A percentile compares a stretch with the other conserved stretches of the same genome.
Evolutionary conservation across 2,888 invertebrate species (phyloP).

Genomic region (Cosmopolites sordidus): DNA sequence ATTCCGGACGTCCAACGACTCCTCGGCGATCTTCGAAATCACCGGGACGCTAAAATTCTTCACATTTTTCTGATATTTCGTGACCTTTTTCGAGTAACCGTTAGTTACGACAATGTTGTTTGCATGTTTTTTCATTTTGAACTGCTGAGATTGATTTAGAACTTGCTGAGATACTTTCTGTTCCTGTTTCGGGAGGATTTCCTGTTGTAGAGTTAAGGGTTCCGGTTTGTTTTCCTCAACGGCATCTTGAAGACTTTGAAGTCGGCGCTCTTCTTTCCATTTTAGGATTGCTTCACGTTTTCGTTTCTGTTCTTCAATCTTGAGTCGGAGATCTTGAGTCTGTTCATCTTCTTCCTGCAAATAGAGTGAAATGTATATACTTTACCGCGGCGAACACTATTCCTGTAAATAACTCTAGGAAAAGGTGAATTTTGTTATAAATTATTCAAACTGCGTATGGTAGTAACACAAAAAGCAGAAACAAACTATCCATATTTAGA

Average conservation of each 20-base stretch:
- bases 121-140: not conserved
- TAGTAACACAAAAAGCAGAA: no score
- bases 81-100: conserved; percentile 5
- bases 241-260: not conserved
- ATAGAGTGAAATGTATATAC: no score
- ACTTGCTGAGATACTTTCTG: not conserved
- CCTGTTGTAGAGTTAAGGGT: not conserved
- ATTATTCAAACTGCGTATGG: no score
- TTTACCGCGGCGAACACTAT: no score
- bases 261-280: conserved; percentile 22
- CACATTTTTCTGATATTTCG: not conserved
- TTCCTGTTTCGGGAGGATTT: not conserved
- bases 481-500: no score
- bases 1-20: not conserved
- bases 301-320: conserved; percentile 24
- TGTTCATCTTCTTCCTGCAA: conserved; percentile 19
- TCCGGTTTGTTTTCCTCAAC: not conserved
- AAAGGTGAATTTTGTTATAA: no score
- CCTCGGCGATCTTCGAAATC: not conserved
- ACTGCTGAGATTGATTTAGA: not conserved
- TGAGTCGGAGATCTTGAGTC: conserved; percentile 19
- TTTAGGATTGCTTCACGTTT: conserved; percentile 18
- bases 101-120: conserved; percentile 10
- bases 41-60: not conserved
- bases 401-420: no score